phyloP scores from a whole-genome alignment of 2,113 vertebrate genomes.

The Catharus bicknelli region DNA sequence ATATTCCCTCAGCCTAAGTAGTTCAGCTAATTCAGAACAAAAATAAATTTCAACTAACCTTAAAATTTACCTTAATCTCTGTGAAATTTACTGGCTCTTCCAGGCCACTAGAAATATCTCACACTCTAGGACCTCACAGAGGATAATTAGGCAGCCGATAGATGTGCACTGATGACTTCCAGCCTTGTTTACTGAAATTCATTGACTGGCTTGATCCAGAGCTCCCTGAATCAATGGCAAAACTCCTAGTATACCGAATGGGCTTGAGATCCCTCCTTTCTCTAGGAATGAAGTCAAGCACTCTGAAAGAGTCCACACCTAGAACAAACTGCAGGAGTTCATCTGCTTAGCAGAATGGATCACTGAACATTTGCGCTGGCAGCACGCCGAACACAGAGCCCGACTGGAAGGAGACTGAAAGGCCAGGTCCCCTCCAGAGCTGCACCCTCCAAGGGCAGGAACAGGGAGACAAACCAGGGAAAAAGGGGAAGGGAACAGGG shows the following conservation, averaged over 20 bases:
- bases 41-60: constrained; percentile 55
- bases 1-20: neutral
- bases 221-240: constrained; percentile 57
- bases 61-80: constrained; percentile 60
- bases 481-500: neutral
- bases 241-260: constrained; percentile 1
- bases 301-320: constrained; percentile 36
- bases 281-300: constrained; percentile 30
- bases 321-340: constrained; percentile 48
- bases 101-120: constrained; percentile 59
- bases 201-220: constrained; percentile 57
- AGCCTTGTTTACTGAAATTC: constrained; percentile 43
- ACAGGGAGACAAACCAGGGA: neutral
- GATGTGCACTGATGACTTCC: constrained; percentile 45
- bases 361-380: neutral
- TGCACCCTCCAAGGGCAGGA: neutral
- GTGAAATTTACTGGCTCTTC: constrained; percentile 67
- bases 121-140: constrained; percentile 50
- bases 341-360: neutral
- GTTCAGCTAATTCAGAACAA: constrained; percentile 17
- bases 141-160: constrained; percentile 22
- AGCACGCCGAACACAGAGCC: neutral
- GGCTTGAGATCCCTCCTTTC: constrained; percentile 28
- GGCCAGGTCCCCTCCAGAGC: neutral
- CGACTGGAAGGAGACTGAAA: neutral